phyloP scores from a whole-genome alignment of 2,888 invertebrate genomes.

The Eledona agricola region DNA sequence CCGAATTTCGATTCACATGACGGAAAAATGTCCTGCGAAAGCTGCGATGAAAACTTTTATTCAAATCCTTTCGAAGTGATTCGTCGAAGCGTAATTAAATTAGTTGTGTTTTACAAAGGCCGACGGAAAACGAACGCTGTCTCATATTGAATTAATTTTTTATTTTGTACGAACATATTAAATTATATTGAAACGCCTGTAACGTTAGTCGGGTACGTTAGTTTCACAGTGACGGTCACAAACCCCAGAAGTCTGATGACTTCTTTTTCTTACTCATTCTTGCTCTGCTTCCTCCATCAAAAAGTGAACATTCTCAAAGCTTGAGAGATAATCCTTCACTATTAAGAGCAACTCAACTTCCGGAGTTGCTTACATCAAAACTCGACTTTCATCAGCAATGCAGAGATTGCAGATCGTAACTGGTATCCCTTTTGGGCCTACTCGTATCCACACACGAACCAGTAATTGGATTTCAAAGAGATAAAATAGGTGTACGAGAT shows the following conservation, averaged over 20 bases:
- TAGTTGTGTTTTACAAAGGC: no score
- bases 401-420: slow-evolving; percentile 26
- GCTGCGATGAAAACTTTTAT: slow-evolving; percentile 15
- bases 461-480: slow-evolving; percentile 17
- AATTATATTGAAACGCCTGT: slow-evolving; percentile 31
- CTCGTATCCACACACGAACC: slow-evolving; percentile 17
- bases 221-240: slow-evolving; percentile 42
- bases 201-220: slow-evolving; percentile 30
- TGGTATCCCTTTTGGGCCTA: slow-evolving; percentile 23
- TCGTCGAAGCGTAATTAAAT: no score
- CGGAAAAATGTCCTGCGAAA: slow-evolving; percentile 1
- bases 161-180: slow-evolving; percentile 33
- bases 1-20: slow-evolving; percentile 31
- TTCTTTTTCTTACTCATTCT: slow-evolving; percentile 49
- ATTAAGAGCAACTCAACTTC: slow-evolving; percentile 39
- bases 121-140: no score
- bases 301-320: slow-evolving; percentile 48
- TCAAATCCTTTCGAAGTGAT: slow-evolving; percentile 9
- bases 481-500: slow-evolving; percentile 10
- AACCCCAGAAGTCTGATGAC: slow-evolving; percentile 48
- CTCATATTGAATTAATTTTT: slow-evolving; percentile 35
- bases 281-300: slow-evolving; percentile 46
- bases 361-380: slow-evolving; percentile 25
- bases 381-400: slow-evolving; percentile 34
- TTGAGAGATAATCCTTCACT: slow-evolving; percentile 48